phyloP scores from a whole-genome alignment of 2,888 invertebrate genomes.

The Eupithecia dodoneata region DNA sequence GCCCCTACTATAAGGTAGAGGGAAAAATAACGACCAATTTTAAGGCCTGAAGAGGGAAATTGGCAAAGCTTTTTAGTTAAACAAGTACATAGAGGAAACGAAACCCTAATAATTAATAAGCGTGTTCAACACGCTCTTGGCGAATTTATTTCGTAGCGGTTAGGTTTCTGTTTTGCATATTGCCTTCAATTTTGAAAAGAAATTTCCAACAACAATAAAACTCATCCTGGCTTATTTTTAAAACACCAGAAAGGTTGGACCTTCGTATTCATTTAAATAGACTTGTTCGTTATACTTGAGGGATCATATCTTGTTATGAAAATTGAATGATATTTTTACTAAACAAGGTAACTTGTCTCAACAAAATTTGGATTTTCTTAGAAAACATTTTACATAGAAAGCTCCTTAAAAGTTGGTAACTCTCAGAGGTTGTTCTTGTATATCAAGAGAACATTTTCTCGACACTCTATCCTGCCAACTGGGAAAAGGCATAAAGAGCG shows the following conservation, averaged over 20 bases:
- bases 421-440: neutral
- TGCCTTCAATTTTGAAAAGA: constrained; percentile 11
- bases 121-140: constrained; percentile 1
- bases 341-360: neutral
- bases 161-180: constrained; percentile 10
- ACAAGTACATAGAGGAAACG: neutral
- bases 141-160: constrained; percentile 6
- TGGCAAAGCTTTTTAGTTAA: neutral
- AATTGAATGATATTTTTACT: constrained; percentile 5
- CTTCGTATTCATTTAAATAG: constrained; percentile 11
- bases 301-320: constrained; percentile 9
- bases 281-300: constrained; percentile 10
- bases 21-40: constrained; percentile 13
- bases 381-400: neutral
- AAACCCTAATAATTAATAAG: constrained; percentile 10
- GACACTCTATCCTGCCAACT: constrained; percentile 29
- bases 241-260: constrained; percentile 5
- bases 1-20: constrained; percentile 23
- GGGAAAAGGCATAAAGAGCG: constrained; percentile 38
- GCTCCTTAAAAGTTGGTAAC: neutral
- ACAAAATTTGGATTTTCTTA: neutral
- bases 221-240: constrained; percentile 11
- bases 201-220: constrained; percentile 12
- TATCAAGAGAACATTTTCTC: constrained; percentile 15
- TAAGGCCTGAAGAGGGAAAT: neutral